phyloP scores from a whole-genome alignment of 2,888 invertebrate genomes.

The Lasioglossum zephyrum region DNA sequence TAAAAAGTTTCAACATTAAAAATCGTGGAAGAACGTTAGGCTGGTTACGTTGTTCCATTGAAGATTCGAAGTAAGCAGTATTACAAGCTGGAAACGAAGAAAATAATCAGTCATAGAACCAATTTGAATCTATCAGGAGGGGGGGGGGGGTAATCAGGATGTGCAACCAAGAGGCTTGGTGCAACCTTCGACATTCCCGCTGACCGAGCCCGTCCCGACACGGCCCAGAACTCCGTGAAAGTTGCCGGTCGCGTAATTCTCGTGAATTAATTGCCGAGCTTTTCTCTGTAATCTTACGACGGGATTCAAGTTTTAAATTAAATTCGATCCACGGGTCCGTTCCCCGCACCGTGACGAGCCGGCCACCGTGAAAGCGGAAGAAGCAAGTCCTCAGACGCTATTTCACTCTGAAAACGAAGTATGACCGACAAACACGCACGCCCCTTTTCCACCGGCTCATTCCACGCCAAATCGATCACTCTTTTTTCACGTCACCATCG shows the following conservation, averaged over 20 bases:
- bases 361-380: background rate
- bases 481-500: too few relatives aligned
- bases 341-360: background rate
- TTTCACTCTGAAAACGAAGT: background rate
- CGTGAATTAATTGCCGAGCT: constrained; percentile 67
- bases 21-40: too few relatives aligned
- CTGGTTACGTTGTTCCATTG: background rate
- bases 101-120: constrained; percentile 5
- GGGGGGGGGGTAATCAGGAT: background rate
- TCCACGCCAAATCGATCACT: too few relatives aligned
- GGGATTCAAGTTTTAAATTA: constrained; percentile 68
- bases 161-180: background rate
- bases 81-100: background rate
- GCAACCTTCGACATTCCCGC: constrained; percentile 19
- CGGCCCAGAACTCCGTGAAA: constrained; percentile 52
- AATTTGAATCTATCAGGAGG: background rate
- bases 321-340: constrained; percentile 50
- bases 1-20: too few relatives aligned
- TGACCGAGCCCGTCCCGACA: constrained; percentile 49
- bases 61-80: background rate
- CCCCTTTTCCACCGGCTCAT: background rate
- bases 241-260: constrained; percentile 61
- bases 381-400: background rate
- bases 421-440: constrained; percentile 2
- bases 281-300: constrained; percentile 58